Base-by-base conservation (phyloP, 2,113 vertebrate species). In the Lepidothrix coronata region DNA sequence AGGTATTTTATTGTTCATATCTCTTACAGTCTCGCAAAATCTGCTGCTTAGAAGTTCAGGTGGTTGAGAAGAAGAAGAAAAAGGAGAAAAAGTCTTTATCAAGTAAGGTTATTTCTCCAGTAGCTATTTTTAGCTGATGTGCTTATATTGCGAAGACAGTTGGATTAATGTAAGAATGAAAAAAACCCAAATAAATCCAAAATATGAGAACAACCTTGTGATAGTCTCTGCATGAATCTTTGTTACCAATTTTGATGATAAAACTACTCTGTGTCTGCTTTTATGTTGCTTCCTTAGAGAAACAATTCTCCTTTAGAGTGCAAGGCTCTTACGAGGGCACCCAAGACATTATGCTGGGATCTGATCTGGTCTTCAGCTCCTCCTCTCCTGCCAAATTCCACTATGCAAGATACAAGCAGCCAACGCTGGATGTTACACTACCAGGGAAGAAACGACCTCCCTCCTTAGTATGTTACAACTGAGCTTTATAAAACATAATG, bases 11-110 rank as follows among this genome's bases (percentile, higher is more conserved):
- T 35, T 85, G 27, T 59, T 85, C 1, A 0, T 52, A 8, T 54
- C n/a, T 95, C 35, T 87, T 92, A 71, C 52, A 98, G 97, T 94
- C 97, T 85, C 97, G 97, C 28, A 93, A 97, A 92, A 76, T 97
- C 78, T 95, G 95, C 65, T 70, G 86, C 79, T 93, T 97, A 85
- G 95, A 97, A 86, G 80, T 97, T n/a, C 93, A 96, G 12, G 91
- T 97, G 59, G 35, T 96, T 71, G 95, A 97, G 44, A 91, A 96
- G 78, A 91, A 62, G 76, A 87, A 61, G 18, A 95, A 91, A 51
- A 95, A 68, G 6, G 4, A 43, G 21, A 93, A 86, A 70, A 97
- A 93, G 58, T 66, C 79, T 66, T 59, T 73, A 73, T 87, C 95
- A 96, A 94, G 97, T 97, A 86, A 97, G 95, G 19, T 77, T 90